A percentile compares a stretch with the other conserved stretches of the same genome.
Conservation (phyloP, 2,888 invertebrate species). For the Tanytarsus gracilentus region DNA sequence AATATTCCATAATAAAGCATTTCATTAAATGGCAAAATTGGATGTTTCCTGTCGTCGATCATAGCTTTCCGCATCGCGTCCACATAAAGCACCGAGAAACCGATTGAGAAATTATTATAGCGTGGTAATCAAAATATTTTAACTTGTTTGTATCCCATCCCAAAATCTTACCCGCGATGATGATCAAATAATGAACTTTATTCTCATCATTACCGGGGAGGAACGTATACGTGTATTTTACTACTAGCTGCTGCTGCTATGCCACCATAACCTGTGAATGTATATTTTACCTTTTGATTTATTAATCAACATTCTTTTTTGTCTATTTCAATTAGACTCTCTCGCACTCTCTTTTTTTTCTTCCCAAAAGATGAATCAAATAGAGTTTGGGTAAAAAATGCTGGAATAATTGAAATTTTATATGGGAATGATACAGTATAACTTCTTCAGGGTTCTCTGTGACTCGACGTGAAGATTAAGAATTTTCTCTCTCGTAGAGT, state of each 20-base stretch:
- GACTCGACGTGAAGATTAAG: too few relatives aligned
- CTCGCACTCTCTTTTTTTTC: too few relatives aligned
- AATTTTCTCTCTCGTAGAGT: too few relatives aligned
- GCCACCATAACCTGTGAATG: too few relatives aligned
- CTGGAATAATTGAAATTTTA: conserved; percentile 23
- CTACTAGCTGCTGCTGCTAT: too few relatives aligned
- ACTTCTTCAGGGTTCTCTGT: too few relatives aligned
- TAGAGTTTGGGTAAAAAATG: too few relatives aligned
- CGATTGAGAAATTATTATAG: neutral
- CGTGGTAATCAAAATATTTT: too few relatives aligned
- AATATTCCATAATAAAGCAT: conserved; percentile 24
- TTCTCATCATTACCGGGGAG: conserved; percentile 17
- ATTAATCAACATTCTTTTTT: conserved; percentile 6
- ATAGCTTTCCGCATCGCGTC: neutral
- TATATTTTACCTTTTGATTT: neutral
- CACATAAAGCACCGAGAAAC: conserved; percentile 2
- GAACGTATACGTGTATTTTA: too few relatives aligned
- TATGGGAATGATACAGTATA: conserved; percentile 27
- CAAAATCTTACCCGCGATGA: too few relatives aligned
- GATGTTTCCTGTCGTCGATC: conserved; percentile 18
- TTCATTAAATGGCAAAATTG: conserved; percentile 27
- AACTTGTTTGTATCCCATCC: too few relatives aligned
- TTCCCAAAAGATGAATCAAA: too few relatives aligned
- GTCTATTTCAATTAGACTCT: neutral
- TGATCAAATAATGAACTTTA: conserved; percentile 14